These are phyloP conservation scores for Petrocephalus zakoni DNA, from an alignment of 2,113 vertebrate species.

Conservation along the genomic window DNA sequence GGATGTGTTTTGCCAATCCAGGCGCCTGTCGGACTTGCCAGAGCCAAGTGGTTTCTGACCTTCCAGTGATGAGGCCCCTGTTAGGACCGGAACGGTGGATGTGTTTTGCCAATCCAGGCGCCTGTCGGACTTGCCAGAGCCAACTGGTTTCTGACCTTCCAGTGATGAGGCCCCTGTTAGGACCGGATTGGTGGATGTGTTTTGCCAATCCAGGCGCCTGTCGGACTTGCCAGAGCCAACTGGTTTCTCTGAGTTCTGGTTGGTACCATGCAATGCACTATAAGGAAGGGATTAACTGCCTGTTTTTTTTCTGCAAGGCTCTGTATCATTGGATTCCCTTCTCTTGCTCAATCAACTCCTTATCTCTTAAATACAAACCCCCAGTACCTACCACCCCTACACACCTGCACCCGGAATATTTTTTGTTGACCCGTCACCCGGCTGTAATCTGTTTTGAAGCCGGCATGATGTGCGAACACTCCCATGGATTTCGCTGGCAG, in stretches of 20 bases:
- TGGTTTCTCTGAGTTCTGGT: neutral
- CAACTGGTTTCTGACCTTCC: neutral
- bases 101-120: neutral
- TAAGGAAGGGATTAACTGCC: neutral
- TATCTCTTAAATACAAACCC: neutral
- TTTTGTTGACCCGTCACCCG: neutral
- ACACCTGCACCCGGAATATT: neutral
- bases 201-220: neutral
- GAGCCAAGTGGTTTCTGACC: neutral
- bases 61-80: too few species aligned
- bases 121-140: neutral
- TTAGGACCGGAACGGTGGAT: too few species aligned
- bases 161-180: too few species aligned
- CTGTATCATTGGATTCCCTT: neutral
- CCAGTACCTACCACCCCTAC: neutral
- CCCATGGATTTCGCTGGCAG: too few species aligned
- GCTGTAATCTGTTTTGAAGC: constrained; percentile 12
- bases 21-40: neutral
- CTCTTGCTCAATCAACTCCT: neutral
- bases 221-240: neutral
- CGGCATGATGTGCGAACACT: neutral
- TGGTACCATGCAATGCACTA: neutral
- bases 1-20: neutral
- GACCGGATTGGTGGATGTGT: too few species aligned
- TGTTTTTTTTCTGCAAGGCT: neutral